phyloP scores from a whole-genome alignment of 2,888 invertebrate species.

The Drosophila maculinotata region DNA sequence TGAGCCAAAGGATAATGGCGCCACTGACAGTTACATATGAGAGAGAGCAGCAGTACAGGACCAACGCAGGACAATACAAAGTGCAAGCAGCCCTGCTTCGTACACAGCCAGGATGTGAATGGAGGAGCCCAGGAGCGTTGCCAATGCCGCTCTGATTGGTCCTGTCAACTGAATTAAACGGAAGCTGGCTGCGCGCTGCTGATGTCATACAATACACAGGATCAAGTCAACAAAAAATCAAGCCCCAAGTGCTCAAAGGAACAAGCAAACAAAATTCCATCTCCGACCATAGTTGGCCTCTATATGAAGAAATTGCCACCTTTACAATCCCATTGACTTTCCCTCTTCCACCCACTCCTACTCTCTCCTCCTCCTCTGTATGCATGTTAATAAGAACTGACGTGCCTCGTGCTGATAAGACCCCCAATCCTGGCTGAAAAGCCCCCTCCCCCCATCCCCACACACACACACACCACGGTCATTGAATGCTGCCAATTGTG shows the following conservation, averaged over 20 bases:
- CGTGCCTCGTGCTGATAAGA: constrained; percentile 50
- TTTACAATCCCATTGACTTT: not conserved
- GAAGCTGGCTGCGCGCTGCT: constrained; percentile 14
- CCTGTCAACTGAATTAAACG: constrained; percentile 60
- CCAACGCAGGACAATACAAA: constrained; percentile 9
- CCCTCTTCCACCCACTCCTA: not conserved
- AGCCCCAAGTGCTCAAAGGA: constrained; percentile 22
- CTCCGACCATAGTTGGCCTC: constrained; percentile 5
- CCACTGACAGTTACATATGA: constrained; percentile 53
- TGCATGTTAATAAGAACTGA: constrained; percentile 31
- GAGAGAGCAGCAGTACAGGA: not conserved
- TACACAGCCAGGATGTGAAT: constrained; percentile 3
- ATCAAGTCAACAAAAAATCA: constrained; percentile 21
- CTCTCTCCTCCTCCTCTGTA: not conserved
- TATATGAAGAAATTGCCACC: constrained; percentile 2
- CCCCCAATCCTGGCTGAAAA: constrained; percentile 6
- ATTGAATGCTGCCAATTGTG: constrained; percentile 43
- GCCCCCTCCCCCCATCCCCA: not conserved
- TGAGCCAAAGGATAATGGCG: constrained; percentile 56
- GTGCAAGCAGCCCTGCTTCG: constrained; percentile 22
- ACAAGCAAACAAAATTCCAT: constrained; percentile 18
- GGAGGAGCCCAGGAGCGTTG: constrained; percentile 13
- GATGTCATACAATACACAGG: constrained; percentile 32
- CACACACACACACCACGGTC: constrained; percentile 1
- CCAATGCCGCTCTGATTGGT: constrained; percentile 50